A percentile compares a stretch with the other conserved stretches of the same genome.
Evolutionary conservation across 2,888 invertebrate genomes (phyloP).

Genomic region (Cinara cedri): DNA sequence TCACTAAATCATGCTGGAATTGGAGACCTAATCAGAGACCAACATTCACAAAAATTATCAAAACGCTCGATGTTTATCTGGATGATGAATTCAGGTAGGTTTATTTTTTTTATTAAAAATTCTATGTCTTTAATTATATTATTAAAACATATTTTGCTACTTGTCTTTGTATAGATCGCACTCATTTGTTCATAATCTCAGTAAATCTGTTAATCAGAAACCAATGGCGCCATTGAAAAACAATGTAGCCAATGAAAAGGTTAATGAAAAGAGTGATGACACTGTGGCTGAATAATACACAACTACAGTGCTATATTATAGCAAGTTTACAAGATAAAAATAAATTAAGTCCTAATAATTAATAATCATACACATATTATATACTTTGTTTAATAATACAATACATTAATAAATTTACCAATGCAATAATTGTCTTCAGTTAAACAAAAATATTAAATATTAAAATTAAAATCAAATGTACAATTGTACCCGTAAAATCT

Average conservation of each 20-base stretch:
- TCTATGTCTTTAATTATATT: neutral
- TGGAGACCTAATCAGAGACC: slow-evolving; percentile 71
- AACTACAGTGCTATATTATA: no score
- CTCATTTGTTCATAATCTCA: slow-evolving; percentile 38
- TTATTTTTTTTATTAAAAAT: no score
- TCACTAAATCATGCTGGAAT: slow-evolving; percentile 75
- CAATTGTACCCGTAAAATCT: slow-evolving; percentile 55
- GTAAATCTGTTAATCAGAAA: slow-evolving; percentile 10
- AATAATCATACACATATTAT: no score
- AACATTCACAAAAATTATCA: slow-evolving; percentile 70
- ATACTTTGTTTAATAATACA: no score
- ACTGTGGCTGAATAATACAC: slow-evolving; percentile 33
- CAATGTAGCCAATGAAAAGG: slow-evolving; percentile 16
- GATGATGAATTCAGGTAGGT: slow-evolving; percentile 67
- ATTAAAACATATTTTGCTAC: neutral
- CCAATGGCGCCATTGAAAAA: slow-evolving; percentile 44
- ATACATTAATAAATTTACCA: no score
- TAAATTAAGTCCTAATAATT: slow-evolving; percentile 46
- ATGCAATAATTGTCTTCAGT: slow-evolving; percentile 17
- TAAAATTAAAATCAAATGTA: slow-evolving; percentile 42
- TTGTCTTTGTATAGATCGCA: slow-evolving; percentile 8
- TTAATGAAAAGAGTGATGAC: slow-evolving; percentile 5
- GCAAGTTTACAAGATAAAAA: slow-evolving; percentile 27
- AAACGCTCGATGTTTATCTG: slow-evolving; percentile 67
- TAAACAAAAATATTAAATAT: slow-evolving; percentile 26